phyloP scores from a whole-genome alignment of 2,888 invertebrate genomes.

The Mactromeris polynyma region DNA sequence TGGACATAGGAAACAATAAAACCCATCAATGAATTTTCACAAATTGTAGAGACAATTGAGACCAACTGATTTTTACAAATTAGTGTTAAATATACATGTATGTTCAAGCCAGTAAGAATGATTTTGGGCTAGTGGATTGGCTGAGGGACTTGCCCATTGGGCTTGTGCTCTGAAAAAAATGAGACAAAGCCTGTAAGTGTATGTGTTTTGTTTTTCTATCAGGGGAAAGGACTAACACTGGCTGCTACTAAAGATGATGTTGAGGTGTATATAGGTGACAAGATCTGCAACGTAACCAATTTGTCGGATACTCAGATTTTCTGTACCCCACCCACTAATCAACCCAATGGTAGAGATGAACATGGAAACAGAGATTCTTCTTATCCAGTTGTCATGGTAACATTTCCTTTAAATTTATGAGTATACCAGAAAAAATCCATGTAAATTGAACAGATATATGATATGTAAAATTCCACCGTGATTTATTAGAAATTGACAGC shows the following conservation, averaged over 20 bases:
- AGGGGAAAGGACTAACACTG: constrained; percentile 96
- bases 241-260: constrained; percentile 98
- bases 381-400: constrained; percentile 95
- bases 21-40: no score
- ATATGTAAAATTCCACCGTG: not conserved
- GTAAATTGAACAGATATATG: not conserved
- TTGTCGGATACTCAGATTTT: constrained; percentile 96
- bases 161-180: no score
- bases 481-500: constrained; percentile 9
- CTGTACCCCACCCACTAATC: constrained; percentile 96
- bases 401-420: not conserved
- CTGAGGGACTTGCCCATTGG: no score
- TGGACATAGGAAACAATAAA: no score
- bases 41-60: no score
- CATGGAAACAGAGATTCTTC: constrained; percentile 90
- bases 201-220: constrained; percentile 54
- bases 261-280: constrained; percentile 95
- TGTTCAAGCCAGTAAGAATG: no score
- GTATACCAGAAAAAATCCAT: not conserved
- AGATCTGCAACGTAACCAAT: constrained; percentile 97
- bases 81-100: no score
- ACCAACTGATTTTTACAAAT: no score
- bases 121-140: no score
- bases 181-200: no score
- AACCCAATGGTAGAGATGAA: constrained; percentile 90